Base-by-base conservation (phyloP, 2,797 vertebrate species). In the Cynopterus sphinx region DNA sequence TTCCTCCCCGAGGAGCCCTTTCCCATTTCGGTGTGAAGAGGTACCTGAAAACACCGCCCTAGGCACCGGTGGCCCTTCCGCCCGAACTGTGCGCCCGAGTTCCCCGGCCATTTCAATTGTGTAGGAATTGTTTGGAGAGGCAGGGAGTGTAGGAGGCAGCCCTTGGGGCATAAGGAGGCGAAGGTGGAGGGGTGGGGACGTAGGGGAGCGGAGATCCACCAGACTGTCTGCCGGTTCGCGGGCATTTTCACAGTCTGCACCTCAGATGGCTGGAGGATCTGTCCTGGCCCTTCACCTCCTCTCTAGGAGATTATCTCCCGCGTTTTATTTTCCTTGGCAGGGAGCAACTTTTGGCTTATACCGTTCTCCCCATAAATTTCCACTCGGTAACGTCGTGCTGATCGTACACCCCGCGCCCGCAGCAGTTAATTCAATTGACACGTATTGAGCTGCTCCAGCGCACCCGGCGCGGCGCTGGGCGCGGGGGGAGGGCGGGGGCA, bases 311-410 rank as follows among this genome's bases (percentile, higher is more conserved):
- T 95, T 91, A 93, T 97, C 97, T 97, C 86, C 93, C 77, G 67
- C 95, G 94, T 97, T 97, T 98, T 97, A 97, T 97, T 98, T 98
- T 96, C 91, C 93, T 97, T 96, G 96, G 96, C 92, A 97, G 39
- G 73, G 93, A 97, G 90, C 94, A 96, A 96, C 96, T 98, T 98
- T 97, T 97, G 97, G 95, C 97, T 96, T 88, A 85, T 86, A 92
- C 93, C 96, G 74, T 97, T 95, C 96, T 74, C 90, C 95, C 98
- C 97, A 98, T 98, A 98, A 98, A 98, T 98, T 98, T 98, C 97
- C 94, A 92, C 97, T 98, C 97, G 97, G 9, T 94, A 97, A 97
- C 96, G 97, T 98, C 97, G 96, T 97, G 90, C 96, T 91, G 93
- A 97, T 95, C 96, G 90, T 93, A 93, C 94, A 92, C 95, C 91